A percentile compares a stretch with the other conserved stretches of the same genome.
These are phyloP conservation scores for Chlorodrepanis virens DNA, from an alignment of 2,113 vertebrate species.

Conservation along the genomic window DNA sequence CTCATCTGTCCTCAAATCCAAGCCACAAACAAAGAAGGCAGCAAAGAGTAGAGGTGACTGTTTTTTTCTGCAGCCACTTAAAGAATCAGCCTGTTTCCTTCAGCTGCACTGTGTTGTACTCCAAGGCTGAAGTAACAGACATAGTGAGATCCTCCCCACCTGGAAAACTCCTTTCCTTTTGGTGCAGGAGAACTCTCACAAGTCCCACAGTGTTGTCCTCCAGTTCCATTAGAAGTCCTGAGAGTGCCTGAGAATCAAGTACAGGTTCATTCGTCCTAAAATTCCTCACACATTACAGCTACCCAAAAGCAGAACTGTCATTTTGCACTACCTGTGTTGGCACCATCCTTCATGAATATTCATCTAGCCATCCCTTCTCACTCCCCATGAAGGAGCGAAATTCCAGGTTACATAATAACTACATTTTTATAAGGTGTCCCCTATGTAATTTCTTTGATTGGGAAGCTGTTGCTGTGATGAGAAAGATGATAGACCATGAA, in stretches of 20 bases:
- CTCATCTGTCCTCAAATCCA: not conserved
- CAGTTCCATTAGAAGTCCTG: not conserved
- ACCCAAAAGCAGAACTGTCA: not conserved
- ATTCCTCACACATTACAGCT: accelerated
- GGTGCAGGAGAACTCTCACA: accelerated
- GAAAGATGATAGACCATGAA: not conserved
- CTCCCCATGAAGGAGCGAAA: not conserved
- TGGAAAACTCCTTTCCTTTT: not conserved
- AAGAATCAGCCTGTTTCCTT: not conserved
- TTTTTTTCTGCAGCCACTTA: not conserved
- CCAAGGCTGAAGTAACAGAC: accelerated
- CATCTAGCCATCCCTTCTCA: not conserved
- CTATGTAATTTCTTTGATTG: not conserved
- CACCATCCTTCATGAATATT: not conserved
- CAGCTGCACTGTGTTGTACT: accelerated
- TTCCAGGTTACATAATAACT: not conserved
- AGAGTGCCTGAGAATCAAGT: not conserved
- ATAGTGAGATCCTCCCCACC: accelerated
- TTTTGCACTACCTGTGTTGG: not conserved
- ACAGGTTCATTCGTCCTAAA: not conserved
- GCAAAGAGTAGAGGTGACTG: not conserved
- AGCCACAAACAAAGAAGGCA: not conserved
- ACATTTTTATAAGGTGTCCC: not conserved
- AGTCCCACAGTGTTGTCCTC: accelerated
- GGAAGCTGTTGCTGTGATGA: not conserved